A percentile compares a stretch with the other conserved stretches of the same genome.
phyloP scores from a whole-genome alignment of 2,888 invertebrate species.

The Apantesis nais region DNA sequence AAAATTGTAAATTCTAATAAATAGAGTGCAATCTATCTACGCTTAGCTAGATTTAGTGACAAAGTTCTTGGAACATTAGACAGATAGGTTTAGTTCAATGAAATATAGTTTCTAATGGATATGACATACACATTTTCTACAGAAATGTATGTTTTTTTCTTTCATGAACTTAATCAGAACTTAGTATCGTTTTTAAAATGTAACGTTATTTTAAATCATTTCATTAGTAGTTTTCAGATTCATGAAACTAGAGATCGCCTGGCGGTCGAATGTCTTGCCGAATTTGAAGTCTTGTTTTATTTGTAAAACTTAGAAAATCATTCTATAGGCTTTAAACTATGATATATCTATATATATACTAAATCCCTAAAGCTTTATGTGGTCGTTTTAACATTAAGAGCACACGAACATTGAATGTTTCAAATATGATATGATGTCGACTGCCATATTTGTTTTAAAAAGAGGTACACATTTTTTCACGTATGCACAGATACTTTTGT shows the following conservation, averaged over 20 bases:
- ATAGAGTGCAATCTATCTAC: slow-evolving; percentile 64
- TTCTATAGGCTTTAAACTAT: too few relatives aligned
- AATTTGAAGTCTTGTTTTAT: too few relatives aligned
- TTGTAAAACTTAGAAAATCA: too few relatives aligned
- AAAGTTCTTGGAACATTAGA: slow-evolving; percentile 50
- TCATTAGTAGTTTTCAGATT: background rate
- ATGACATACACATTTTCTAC: slow-evolving; percentile 12
- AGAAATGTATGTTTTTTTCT: slow-evolving; percentile 14
- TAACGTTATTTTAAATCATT: background rate
- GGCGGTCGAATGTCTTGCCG: too few relatives aligned
- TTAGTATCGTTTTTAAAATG: background rate
- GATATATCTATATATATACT: too few relatives aligned
- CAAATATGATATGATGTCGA: too few relatives aligned
- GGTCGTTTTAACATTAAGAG: too few relatives aligned
- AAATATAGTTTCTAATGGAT: slow-evolving; percentile 26
- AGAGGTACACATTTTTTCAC: too few relatives aligned
- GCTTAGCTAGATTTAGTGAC: slow-evolving; percentile 59
- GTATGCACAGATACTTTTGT: too few relatives aligned
- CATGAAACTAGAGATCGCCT: background rate
- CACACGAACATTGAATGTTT: too few relatives aligned
- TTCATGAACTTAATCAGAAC: background rate
- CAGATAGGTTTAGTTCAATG: slow-evolving; percentile 35
- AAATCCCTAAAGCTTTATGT: too few relatives aligned
- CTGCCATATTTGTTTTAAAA: too few relatives aligned
- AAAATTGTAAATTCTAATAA: slow-evolving; percentile 52